Evolutionary conservation across 2,797 vertebrate genomes (phyloP).

Genomic region (Pelochelys cantorii): DNA sequence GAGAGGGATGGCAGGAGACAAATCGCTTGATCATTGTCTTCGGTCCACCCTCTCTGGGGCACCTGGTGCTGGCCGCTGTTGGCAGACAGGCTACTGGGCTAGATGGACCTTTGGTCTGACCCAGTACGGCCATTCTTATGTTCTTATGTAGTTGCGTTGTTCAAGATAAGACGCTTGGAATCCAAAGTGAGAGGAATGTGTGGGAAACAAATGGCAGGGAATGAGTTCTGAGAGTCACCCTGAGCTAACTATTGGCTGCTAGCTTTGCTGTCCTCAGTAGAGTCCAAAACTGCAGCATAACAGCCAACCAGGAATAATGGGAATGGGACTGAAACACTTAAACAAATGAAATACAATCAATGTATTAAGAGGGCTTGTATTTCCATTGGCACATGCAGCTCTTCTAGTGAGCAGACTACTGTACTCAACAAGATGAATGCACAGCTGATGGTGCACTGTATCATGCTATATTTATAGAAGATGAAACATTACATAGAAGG

Average conservation of each 20-base stretch:
- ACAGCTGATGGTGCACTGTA: constrained; percentile 64
- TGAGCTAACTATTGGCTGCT: not conserved
- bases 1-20: no score
- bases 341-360: constrained; percentile 34
- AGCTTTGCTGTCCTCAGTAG: constrained; percentile 9
- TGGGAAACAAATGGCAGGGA: not conserved
- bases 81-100: no score
- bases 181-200: not conserved
- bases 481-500: constrained; percentile 67
- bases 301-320: not conserved
- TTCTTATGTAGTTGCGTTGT: not conserved
- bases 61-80: no score
- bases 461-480: constrained; percentile 65
- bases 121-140: no score
- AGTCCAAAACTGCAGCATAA: constrained; percentile 29
- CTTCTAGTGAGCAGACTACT: constrained; percentile 13
- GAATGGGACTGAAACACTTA: not conserved
- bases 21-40: no score
- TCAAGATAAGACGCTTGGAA: not conserved
- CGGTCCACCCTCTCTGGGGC: no score
- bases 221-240: not conserved
- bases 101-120: no score
- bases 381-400: not conserved
- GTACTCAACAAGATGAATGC: constrained; percentile 55
- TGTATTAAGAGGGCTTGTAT: not conserved